Conservation (phyloP, 2,797 vertebrate species). For the Brachyalestes nurse region DNA sequence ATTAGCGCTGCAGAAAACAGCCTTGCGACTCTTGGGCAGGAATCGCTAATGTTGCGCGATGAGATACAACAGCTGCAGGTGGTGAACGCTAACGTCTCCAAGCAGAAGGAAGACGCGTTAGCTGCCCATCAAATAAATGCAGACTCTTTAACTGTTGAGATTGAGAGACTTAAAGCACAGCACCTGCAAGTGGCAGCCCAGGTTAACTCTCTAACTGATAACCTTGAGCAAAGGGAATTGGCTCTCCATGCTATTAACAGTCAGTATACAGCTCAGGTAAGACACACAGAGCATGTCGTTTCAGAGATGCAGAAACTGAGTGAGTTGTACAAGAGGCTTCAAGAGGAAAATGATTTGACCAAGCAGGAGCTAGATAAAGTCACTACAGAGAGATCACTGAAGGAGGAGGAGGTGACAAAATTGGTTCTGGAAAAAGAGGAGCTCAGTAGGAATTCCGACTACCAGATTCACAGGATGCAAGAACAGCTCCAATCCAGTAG, state of each 20-base stretch:
- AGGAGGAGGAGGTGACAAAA: constrained; percentile 73
- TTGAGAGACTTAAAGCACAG: constrained; percentile 77
- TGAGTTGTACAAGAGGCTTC: constrained; percentile 74
- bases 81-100: constrained; percentile 67
- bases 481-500: constrained; percentile 74
- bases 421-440: constrained; percentile 75
- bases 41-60: constrained; percentile 63
- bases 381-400: constrained; percentile 69
- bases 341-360: constrained; percentile 52
- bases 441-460: constrained; percentile 62
- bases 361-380: constrained; percentile 69
- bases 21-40: constrained; percentile 67
- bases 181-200: constrained; percentile 77
- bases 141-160: constrained; percentile 74
- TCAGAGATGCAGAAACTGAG: constrained; percentile 74
- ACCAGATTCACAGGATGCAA: constrained; percentile 65
- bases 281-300: constrained; percentile 71
- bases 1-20: constrained; percentile 63
- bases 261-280: constrained; percentile 78
- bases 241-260: constrained; percentile 78
- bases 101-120: constrained; percentile 78
- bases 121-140: constrained; percentile 69
- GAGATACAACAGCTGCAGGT: constrained; percentile 67
- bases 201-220: constrained; percentile 72
- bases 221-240: constrained; percentile 81